Conservation (phyloP, 2,888 invertebrate genomes). For the Meloe dianella region DNA sequence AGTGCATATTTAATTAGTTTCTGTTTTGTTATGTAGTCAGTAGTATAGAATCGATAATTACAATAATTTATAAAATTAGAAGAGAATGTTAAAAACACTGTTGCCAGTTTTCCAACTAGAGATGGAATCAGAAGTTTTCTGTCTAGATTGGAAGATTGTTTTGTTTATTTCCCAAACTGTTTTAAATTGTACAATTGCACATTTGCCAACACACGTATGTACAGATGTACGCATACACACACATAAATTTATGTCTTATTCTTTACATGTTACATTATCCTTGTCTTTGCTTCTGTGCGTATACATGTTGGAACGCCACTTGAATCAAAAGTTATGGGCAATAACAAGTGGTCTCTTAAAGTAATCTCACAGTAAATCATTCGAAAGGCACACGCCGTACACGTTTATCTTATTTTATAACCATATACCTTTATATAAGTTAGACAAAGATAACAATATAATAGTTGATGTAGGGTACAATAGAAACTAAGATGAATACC, state of each 20-base stretch:
- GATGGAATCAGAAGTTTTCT: background rate
- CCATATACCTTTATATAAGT: slow-evolving; percentile 32
- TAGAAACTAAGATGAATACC: slow-evolving; percentile 50
- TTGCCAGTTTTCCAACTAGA: background rate
- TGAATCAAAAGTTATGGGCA: slow-evolving; percentile 60
- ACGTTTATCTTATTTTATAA: slow-evolving; percentile 49
- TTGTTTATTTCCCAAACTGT: slow-evolving; percentile 6
- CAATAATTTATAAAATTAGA: background rate
- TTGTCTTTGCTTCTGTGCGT: slow-evolving; percentile 32
- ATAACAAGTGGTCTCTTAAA: slow-evolving; percentile 61
- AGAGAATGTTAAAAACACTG: too few relatives aligned
- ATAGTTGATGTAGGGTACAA: slow-evolving; percentile 44
- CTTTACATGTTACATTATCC: slow-evolving; percentile 28
- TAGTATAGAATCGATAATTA: background rate
- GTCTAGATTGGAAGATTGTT: slow-evolving; percentile 4
- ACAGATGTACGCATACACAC: background rate
- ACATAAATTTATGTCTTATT: slow-evolving; percentile 46
- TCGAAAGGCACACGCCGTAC: slow-evolving; percentile 53
- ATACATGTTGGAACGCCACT: slow-evolving; percentile 53
- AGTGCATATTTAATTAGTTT: background rate
- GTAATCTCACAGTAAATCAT: slow-evolving; percentile 60
- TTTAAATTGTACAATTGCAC: slow-evolving; percentile 7
- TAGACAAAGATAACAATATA: slow-evolving; percentile 36
- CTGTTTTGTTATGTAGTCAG: background rate
- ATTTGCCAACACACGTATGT: background rate